phyloP scores from a whole-genome alignment of 2,888 invertebrate species.

The Ypsolopha sequella region DNA sequence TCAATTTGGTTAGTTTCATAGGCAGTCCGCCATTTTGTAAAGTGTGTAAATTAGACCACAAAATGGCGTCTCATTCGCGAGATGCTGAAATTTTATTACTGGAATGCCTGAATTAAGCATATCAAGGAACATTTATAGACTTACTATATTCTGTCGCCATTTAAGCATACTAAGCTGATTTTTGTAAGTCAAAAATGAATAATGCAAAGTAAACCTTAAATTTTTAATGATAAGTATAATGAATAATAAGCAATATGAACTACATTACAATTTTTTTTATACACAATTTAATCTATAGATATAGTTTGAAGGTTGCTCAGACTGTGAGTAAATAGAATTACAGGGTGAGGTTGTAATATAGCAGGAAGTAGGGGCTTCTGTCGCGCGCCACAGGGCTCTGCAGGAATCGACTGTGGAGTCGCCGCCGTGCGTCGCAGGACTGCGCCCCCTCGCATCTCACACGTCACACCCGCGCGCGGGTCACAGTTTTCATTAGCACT shows the following conservation, averaged over 20 bases:
- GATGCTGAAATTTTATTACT: background rate
- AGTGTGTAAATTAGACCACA: background rate
- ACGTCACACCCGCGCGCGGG: conserved; percentile 40
- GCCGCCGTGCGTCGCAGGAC: conserved; percentile 49
- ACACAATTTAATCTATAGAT: conserved; percentile 51
- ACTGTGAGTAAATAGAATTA: conserved; percentile 53
- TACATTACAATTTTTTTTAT: conserved; percentile 38
- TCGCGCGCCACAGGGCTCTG: conserved; percentile 59
- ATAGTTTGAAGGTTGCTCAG: conserved; percentile 62
- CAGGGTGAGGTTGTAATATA: conserved; percentile 54
- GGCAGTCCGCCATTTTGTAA: conserved; percentile 3
- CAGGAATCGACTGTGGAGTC: conserved; percentile 45
- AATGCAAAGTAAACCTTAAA: conserved; percentile 25
- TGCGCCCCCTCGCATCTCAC: conserved; percentile 48
- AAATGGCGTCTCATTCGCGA: background rate
- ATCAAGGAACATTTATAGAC: too few species aligned
- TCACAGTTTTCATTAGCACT: conserved; percentile 57
- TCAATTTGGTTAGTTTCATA: background rate
- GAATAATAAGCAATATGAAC: conserved; percentile 48
- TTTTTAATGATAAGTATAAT: conserved; percentile 45
- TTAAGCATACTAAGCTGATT: too few species aligned
- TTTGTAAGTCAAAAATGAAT: conserved; percentile 19
- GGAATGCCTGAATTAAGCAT: too few species aligned
- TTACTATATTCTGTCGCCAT: too few species aligned
- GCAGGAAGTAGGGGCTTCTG: conserved; percentile 36